phyloP scores from a whole-genome alignment of 2,113 vertebrate genomes.

The Bagarius yarrelli region DNA sequence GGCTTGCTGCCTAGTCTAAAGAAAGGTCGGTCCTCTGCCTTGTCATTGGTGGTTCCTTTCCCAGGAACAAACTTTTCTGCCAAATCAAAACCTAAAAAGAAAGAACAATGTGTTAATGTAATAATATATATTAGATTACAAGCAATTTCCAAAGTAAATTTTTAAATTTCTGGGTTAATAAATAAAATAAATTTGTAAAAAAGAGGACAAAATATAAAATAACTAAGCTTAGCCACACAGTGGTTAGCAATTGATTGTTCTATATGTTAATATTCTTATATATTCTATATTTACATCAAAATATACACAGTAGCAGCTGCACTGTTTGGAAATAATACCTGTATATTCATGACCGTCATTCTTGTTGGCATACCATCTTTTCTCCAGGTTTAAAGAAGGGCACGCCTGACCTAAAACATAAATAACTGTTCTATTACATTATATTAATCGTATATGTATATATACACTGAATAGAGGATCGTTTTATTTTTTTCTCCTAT shows the following conservation, averaged over 20 bases:
- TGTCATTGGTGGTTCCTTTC: constrained; percentile 69
- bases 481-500: background rate
- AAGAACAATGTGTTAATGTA: background rate
- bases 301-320: background rate
- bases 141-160: too few relatives aligned
- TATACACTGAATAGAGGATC: background rate
- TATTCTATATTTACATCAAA: background rate
- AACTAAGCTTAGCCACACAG: too few relatives aligned
- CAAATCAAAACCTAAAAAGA: constrained; percentile 85
- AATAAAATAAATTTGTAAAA: background rate
- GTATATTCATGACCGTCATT: constrained; percentile 70
- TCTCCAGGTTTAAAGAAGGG: constrained; percentile 74
- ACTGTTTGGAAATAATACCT: constrained; percentile 71
- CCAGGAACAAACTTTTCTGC: constrained; percentile 86
- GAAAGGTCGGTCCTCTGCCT: constrained; percentile 74
- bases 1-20: constrained; percentile 85
- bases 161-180: too few relatives aligned
- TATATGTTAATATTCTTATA: background rate
- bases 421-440: constrained; percentile 1
- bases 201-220: background rate
- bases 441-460: background rate
- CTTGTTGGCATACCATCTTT: constrained; percentile 65
- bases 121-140: background rate
- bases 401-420: constrained; percentile 68
- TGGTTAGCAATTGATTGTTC: constrained; percentile 10